phyloP scores from a whole-genome alignment of 2,888 invertebrate species.

The Andrena fulva region DNA sequence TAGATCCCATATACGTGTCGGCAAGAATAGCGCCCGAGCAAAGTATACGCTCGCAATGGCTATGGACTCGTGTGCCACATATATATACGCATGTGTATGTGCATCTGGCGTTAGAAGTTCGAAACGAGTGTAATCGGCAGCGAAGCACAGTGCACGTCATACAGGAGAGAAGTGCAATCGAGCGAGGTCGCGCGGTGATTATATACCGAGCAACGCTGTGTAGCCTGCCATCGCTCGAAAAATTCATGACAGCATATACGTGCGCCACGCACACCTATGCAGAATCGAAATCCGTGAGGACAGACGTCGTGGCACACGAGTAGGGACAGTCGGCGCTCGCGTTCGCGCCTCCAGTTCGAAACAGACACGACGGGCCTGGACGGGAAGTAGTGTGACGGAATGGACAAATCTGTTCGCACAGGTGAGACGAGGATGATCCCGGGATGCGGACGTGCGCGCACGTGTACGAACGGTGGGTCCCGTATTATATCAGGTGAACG shows the following conservation, averaged over 20 bases:
- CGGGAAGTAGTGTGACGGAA: conserved; percentile 39
- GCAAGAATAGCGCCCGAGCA: background rate
- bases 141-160: conserved; percentile 40
- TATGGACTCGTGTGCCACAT: background rate
- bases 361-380: conserved; percentile 28
- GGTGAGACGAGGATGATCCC: conserved; percentile 37
- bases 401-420: conserved; percentile 43
- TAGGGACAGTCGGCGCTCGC: conserved; percentile 9
- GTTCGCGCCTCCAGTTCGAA: conserved; percentile 42
- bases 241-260: conserved; percentile 51
- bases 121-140: conserved; percentile 29
- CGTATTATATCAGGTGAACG: conserved; percentile 19
- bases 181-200: conserved; percentile 53
- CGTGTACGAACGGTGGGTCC: conserved; percentile 21
- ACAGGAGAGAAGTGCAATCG: conserved; percentile 55
- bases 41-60: background rate
- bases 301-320: conserved; percentile 7
- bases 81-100: background rate
- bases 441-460: conserved; percentile 21
- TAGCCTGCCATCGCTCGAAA: conserved; percentile 48
- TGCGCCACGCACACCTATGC: conserved; percentile 19
- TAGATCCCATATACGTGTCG: background rate
- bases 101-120: conserved; percentile 21
- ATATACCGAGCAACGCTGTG: conserved; percentile 46
- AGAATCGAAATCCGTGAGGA: conserved; percentile 25